phyloP scores from a whole-genome alignment of 2,113 vertebrate genomes.

The Anoura caudifer region DNA sequence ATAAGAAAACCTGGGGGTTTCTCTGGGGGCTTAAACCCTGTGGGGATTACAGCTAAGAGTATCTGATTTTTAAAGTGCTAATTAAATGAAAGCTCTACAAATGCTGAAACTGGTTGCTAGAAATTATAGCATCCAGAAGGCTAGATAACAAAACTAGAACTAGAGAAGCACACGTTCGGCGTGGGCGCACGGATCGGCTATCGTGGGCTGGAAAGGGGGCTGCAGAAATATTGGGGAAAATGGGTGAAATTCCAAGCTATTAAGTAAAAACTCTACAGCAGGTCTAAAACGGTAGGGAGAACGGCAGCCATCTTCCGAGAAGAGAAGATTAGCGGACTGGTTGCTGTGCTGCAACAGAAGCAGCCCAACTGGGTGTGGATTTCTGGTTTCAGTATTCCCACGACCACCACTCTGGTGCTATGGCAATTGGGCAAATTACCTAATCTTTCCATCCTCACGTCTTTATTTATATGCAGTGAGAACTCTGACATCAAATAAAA shows the following conservation, averaged over 20 bases:
- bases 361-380: background rate
- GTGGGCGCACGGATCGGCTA: background rate
- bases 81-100: background rate
- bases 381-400: background rate
- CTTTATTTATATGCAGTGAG: background rate
- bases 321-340: background rate
- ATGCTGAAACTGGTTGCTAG: background rate
- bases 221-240: background rate
- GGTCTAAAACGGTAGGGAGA: background rate
- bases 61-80: background rate
- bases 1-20: background rate
- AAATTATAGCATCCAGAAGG: background rate
- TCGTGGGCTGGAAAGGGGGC: background rate
- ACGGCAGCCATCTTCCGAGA: background rate
- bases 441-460: background rate
- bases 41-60: background rate
- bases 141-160: background rate
- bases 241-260: background rate
- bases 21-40: background rate
- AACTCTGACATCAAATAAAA: background rate
- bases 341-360: background rate
- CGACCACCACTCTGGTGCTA: background rate
- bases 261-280: background rate
- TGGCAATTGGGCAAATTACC: background rate
- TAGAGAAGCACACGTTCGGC: fast-evolving